Evolutionary conservation across 1,140 invertebrate species (phyloP).

Genomic region (Drosophila willistoni): DNA sequence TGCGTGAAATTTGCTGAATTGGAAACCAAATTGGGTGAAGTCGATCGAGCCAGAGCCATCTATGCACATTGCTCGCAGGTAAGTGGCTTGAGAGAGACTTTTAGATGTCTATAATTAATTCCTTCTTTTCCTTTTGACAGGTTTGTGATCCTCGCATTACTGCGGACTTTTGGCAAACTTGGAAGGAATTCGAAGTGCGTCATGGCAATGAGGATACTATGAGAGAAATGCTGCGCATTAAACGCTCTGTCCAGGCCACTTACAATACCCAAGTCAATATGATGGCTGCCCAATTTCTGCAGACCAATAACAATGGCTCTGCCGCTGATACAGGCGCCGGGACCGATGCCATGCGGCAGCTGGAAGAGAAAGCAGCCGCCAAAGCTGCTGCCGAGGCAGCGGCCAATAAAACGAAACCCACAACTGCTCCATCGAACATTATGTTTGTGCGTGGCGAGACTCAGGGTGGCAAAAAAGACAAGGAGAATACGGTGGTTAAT

Average conservation of each 20-base stretch:
- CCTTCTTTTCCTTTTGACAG: constrained; percentile 22
- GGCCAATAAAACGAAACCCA: constrained; percentile 52
- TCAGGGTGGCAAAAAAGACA: constrained; percentile 89
- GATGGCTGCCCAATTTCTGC: constrained; percentile 98
- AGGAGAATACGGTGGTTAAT: constrained; percentile 87
- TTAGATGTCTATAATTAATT: not conserved
- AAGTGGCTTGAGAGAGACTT: not conserved
- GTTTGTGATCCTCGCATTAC: constrained; percentile 99
- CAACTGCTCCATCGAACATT: constrained; percentile 85
- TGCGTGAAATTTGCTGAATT: constrained; percentile 98
- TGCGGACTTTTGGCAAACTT: constrained; percentile 97
- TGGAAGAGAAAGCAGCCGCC: constrained; percentile 89
- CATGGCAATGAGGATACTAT: constrained; percentile 99
- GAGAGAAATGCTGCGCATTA: constrained; percentile 99
- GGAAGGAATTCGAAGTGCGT: constrained; percentile 99
- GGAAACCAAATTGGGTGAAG: constrained; percentile 98
- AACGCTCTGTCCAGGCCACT: constrained; percentile 97
- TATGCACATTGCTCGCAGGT: constrained; percentile 98
- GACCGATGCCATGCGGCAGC: constrained; percentile 94
- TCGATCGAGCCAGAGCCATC: constrained; percentile 97
- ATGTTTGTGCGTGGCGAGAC: constrained; percentile 94
- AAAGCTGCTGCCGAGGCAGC: constrained; percentile 81
- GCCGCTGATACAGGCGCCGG: constrained; percentile 88
- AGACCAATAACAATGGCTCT: constrained; percentile 86
- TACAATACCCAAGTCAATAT: constrained; percentile 98